These are phyloP conservation scores for Drosophila suzukii DNA, from an alignment of 1,140 invertebrate species.

Conservation along the genomic window DNA sequence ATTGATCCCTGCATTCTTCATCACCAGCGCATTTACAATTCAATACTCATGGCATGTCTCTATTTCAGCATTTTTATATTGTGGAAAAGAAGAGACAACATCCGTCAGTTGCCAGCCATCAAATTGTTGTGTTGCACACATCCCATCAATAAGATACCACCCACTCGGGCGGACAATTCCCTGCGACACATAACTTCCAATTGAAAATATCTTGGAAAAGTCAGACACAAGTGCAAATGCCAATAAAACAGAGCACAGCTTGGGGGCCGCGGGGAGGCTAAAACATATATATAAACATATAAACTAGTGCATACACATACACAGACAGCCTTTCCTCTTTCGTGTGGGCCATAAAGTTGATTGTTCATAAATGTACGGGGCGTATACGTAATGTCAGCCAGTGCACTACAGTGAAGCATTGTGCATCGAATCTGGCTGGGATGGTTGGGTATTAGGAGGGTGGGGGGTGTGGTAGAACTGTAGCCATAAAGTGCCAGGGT, in stretches of 20 bases:
- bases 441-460: neutral
- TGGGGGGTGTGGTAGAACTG: neutral
- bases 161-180: slow-evolving; percentile 34
- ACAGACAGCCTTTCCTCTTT: neutral
- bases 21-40: slow-evolving; percentile 30
- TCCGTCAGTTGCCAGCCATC: slow-evolving; percentile 39
- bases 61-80: slow-evolving; percentile 12
- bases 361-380: slow-evolving; percentile 80
- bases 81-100: neutral
- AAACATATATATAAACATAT: slow-evolving; percentile 29
- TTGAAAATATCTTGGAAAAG: slow-evolving; percentile 75
- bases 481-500: slow-evolving; percentile 59
- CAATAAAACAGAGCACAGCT: slow-evolving; percentile 62
- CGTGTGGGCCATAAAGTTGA: slow-evolving; percentile 67
- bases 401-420: slow-evolving; percentile 70
- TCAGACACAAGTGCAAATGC: slow-evolving; percentile 73
- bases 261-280: neutral
- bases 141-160: slow-evolving; percentile 10
- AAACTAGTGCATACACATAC: slow-evolving; percentile 10
- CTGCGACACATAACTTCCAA: slow-evolving; percentile 64
- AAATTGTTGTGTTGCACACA: slow-evolving; percentile 43
- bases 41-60: slow-evolving; percentile 33
- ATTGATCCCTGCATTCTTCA: slow-evolving; percentile 11
- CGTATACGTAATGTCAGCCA: slow-evolving; percentile 75
- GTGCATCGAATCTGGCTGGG: slow-evolving; percentile 24